These are phyloP conservation scores for Astatoreochromis straeleni DNA, from an alignment of 2,113 vertebrate genomes.

Conservation along the genomic window DNA sequence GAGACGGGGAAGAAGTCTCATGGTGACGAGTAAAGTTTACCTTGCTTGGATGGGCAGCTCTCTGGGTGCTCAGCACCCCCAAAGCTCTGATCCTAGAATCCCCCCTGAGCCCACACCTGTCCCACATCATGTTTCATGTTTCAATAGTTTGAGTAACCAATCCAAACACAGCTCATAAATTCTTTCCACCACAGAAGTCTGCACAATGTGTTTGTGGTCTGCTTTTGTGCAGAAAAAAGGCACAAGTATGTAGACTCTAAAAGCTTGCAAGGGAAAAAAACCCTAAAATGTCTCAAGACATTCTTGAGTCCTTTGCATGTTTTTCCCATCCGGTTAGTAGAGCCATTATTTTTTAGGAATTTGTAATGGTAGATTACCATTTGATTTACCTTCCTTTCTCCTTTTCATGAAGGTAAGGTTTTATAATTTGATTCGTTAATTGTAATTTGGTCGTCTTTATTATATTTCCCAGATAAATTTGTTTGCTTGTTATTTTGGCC, in stretches of 20 bases:
- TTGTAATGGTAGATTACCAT: background rate
- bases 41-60: too few species aligned
- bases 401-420: background rate
- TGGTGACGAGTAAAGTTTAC: too few species aligned
- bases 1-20: too few species aligned
- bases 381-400: background rate
- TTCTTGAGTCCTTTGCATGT: background rate
- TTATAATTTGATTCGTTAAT: background rate
- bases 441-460: background rate
- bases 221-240: background rate
- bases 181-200: background rate
- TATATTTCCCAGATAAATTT: rapidly evolving
- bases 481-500: background rate
- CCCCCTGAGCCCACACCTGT: background rate
- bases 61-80: too few species aligned
- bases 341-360: background rate
- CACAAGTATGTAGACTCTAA: background rate
- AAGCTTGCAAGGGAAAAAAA: background rate
- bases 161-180: background rate
- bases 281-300: rapidly evolving
- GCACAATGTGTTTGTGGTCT: background rate
- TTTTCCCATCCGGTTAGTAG: background rate
- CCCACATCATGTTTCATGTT: background rate
- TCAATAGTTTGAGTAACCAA: background rate
- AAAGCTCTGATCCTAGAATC: too few species aligned